Evolutionary conservation across 2,113 vertebrate genomes (phyloP).

Genomic region (Festucalex cinctus): DNA sequence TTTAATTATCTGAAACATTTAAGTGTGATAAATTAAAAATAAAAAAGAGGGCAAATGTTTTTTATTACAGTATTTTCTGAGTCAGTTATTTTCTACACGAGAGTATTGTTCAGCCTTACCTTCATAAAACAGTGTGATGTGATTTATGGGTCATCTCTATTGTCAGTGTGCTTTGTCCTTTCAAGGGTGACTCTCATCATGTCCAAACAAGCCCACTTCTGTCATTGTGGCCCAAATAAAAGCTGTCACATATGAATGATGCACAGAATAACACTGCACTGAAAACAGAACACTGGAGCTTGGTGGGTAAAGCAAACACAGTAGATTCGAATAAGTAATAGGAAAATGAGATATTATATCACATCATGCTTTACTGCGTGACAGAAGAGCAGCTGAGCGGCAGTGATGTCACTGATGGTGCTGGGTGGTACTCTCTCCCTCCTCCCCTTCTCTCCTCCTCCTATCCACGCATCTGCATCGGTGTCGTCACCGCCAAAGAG

Average conservation of each 20-base stretch:
- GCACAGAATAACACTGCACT: neutral
- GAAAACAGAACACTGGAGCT: neutral
- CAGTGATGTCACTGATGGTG: constrained; percentile 72
- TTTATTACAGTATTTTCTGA: neutral
- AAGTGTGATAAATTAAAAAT: no score
- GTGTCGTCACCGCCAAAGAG: constrained; percentile 31
- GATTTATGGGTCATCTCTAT: constrained; percentile 10
- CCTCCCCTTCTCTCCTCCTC: constrained; percentile 23
- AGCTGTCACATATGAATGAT: neutral
- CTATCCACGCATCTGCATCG: constrained; percentile 36
- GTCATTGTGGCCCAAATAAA: constrained; percentile 16
- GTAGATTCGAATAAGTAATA: neutral
- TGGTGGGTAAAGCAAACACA: neutral
- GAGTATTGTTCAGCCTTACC: neutral
- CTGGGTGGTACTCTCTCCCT: constrained; percentile 65
- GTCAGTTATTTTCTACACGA: neutral
- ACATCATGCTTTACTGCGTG: neutral
- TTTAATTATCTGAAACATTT: no score
- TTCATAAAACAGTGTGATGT: neutral
- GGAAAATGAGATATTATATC: neutral
- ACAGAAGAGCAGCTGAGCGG: constrained; percentile 36
- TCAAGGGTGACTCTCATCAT: constrained; percentile 32
- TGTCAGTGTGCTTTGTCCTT: constrained; percentile 32
- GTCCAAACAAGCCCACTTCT: constrained; percentile 44
- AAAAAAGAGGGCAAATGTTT: no score